Percentiles rank a stretch among this genome's conserved stretches.
phyloP scores from a whole-genome alignment of 2,797 vertebrate genomes.

The Cyprinella venusta region DNA sequence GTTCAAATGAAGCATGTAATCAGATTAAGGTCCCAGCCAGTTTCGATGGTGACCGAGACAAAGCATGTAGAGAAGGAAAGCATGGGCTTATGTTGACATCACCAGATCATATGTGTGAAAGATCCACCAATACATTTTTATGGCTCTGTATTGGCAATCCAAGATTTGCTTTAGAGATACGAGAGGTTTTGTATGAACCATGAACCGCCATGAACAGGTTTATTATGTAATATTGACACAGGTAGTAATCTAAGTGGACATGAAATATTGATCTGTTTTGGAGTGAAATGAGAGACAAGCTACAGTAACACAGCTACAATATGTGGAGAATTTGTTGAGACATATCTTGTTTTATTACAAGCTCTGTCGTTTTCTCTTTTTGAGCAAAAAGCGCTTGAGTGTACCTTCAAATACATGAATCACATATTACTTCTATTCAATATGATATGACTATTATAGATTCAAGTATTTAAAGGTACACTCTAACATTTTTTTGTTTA shows the following conservation, averaged over 20 bases:
- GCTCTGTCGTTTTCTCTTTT: no score
- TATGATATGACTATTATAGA: not conserved
- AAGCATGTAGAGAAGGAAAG: conserved; percentile 5
- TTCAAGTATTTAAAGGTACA: not conserved
- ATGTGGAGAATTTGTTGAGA: not conserved
- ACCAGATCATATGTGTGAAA: not conserved
- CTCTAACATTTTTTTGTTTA: no score
- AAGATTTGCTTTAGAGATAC: not conserved
- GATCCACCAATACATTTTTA: not conserved
- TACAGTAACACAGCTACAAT: not conserved
- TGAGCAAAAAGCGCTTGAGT: no score
- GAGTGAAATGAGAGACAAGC: not conserved
- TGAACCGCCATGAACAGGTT: not conserved
- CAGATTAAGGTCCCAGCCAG: conserved; percentile 70
- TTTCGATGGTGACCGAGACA: conserved; percentile 7
- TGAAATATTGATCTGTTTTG: not conserved
- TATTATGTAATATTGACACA: not conserved
- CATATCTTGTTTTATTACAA: not conserved
- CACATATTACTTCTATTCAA: no score
- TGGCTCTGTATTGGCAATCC: not conserved
- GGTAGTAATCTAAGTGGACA: not conserved
- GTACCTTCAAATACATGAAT: no score
- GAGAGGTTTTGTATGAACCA: not conserved
- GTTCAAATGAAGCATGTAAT: conserved; percentile 81
- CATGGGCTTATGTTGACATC: conserved; percentile 34